phyloP scores from a whole-genome alignment of 2,113 vertebrate genomes.

The Hepsetus odoe region DNA sequence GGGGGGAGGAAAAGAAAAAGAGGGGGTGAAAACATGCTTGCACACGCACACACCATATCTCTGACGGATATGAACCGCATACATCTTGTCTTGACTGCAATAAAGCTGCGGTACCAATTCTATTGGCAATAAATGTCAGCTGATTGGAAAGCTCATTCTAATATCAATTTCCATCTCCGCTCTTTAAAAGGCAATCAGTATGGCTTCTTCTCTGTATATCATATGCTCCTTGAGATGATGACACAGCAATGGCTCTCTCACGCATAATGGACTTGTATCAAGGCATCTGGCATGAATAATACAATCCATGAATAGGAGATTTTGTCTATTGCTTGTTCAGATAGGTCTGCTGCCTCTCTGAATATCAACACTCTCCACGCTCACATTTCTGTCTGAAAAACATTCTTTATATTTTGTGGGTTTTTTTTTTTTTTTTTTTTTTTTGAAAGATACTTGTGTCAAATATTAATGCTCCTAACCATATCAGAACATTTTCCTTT shows the following conservation, averaged over 20 bases:
- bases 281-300: conserved; percentile 81
- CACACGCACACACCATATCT: conserved; percentile 60
- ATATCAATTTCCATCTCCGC: conserved; percentile 81
- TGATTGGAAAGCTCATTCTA: conserved; percentile 83
- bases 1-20: background rate
- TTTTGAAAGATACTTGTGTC: conserved; percentile 30
- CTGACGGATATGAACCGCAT: conserved; percentile 73
- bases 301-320: conserved; percentile 77
- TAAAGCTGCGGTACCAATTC: conserved; percentile 75
- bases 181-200: conserved; percentile 81
- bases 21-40: conserved; percentile 35
- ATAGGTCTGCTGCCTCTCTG: conserved; percentile 68
- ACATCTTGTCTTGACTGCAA: conserved; percentile 76
- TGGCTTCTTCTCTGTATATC: conserved; percentile 78
- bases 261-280: conserved; percentile 79
- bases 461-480: conserved; percentile 48
- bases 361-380: conserved; percentile 72
- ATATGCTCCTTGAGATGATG: conserved; percentile 80
- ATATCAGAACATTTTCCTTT: conserved; percentile 27
- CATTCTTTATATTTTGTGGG: conserved; percentile 26
- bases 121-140: conserved; percentile 79
- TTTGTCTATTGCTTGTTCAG: conserved; percentile 72
- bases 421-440: background rate
- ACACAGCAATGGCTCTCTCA: conserved; percentile 77
- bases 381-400: conserved; percentile 47